Evolutionary conservation across 2,888 invertebrate genomes (phyloP).

Genomic region (Eristalinus sepulchralis): DNA sequence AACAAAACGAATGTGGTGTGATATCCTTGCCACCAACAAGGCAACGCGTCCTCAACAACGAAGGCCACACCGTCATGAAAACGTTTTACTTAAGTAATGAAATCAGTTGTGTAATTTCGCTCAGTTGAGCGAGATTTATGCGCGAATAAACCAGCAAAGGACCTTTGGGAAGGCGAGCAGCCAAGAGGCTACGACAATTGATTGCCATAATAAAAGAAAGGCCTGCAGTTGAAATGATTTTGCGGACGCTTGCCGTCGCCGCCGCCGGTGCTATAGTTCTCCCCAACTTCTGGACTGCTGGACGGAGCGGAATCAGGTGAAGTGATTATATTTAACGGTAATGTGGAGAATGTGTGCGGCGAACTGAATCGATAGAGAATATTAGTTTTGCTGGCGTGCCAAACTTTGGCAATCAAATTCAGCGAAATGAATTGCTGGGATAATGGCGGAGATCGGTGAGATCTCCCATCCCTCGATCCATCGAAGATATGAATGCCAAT

Average conservation of each 20-base stretch:
- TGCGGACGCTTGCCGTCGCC: background rate
- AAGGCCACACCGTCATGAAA: slow-evolving; percentile 20
- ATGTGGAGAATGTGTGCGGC: slow-evolving; percentile 21
- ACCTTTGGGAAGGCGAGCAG: background rate
- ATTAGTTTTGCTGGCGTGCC: background rate
- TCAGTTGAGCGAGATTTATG: slow-evolving; percentile 50
- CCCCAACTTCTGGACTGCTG: background rate
- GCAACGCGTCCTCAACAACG: background rate
- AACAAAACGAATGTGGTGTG: background rate
- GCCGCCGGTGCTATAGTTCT: background rate
- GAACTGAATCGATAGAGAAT: slow-evolving; percentile 3
- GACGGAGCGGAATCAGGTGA: background rate
- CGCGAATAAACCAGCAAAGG: slow-evolving; percentile 37
- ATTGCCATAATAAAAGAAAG: slow-evolving; percentile 38
- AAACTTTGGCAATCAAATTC: background rate
- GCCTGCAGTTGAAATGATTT: slow-evolving; percentile 19
- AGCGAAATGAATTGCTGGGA: background rate
- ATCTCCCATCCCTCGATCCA: background rate
- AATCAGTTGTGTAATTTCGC: slow-evolving; percentile 50
- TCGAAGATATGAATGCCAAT: background rate
- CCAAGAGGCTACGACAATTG: slow-evolving; percentile 19
- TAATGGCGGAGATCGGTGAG: background rate
- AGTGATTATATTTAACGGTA: slow-evolving; percentile 15
- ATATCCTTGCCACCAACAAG: background rate
- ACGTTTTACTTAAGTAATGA: slow-evolving; percentile 36